Base-by-base conservation (phyloP, 53 echinoderm and acorn worm genomes). In the Luidia sarsii region DNA sequence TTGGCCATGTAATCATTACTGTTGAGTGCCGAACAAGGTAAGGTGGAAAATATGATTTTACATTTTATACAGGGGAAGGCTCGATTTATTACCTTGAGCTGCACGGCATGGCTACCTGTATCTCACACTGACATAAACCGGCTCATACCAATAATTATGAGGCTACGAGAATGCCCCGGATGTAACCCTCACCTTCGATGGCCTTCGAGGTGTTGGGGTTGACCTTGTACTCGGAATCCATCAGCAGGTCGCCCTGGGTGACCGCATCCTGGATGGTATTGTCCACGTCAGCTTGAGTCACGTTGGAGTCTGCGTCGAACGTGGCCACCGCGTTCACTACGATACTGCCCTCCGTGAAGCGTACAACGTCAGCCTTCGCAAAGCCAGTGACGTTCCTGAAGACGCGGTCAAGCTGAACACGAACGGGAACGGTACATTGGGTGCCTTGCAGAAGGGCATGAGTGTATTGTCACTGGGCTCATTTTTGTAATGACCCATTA, bases 341-440 rank as follows among this genome's bases (percentile, higher is more conserved):
- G 31, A 77, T 77, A 23, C 61, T 77, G 9, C 77, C 77, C 19
- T 23, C 16, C 4, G 20, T 13, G 61, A 77, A 77, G 43, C 37
- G 41, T 15, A 74, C 10, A 13, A 74, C 74, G 27, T 0, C 25
- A 0, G 39, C 39, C 11, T 74, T 38, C 24, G 4, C 55, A 16
- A 74, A 74, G 2, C 74, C 74, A 39, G 16, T 14, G 38, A 57
- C 25, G 2, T 25, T 18, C 24, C 41, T 9, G 57, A 74, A 74
- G 35, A 55, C 41, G 27, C 15, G 29, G 1, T 2, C 39, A 23
- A 74, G 39, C 56, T 74, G 39, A 3, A 57, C 55, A 54, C 55
- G 16, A 21, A 64, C 35, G 38, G 22, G 18, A 35, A 46, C 8
- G 8, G 46, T 10, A 46, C 15, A 46, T 46, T 10, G 8, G 46